Evolutionary conservation across 2,797 vertebrate species (phyloP).

Genomic region (Coranthus polyacanthus): DNA sequence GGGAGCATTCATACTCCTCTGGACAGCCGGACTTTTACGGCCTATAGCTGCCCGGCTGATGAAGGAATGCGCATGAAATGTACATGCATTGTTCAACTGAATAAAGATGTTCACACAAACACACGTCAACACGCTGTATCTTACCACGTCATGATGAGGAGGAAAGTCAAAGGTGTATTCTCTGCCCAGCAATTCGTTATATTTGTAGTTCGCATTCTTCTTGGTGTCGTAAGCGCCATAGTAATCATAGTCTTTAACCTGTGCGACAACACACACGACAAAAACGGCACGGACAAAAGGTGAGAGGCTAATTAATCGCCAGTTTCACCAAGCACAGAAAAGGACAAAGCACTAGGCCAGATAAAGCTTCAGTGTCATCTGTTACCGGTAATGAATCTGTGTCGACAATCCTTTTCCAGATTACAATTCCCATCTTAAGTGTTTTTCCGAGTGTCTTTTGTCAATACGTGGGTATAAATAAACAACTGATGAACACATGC

Average conservation of each 20-base stretch:
- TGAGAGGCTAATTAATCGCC: conserved; percentile 19
- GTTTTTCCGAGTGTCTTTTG: conserved; percentile 10
- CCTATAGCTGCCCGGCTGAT: not conserved
- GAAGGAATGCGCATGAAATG: not conserved
- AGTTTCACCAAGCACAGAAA: not conserved
- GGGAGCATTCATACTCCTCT: too few species aligned
- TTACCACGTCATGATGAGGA: conserved; percentile 90
- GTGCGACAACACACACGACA: conserved; percentile 31
- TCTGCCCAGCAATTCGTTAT: conserved; percentile 84
- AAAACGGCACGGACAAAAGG: conserved; percentile 13
- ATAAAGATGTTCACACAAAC: conserved; percentile 5
- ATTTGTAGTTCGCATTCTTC: conserved; percentile 84
- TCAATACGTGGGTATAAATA: conserved; percentile 18
- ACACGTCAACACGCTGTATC: conserved; percentile 37
- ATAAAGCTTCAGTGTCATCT: not conserved
- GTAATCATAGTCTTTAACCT: conserved; percentile 93
- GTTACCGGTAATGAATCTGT: conserved; percentile 7
- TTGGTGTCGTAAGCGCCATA: conserved; percentile 88
- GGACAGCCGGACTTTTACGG: not conserved
- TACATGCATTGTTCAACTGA: not conserved
- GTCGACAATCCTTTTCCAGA: not conserved
- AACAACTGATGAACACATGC: not conserved
- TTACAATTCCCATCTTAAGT: conserved; percentile 2
- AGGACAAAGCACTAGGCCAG: not conserved
- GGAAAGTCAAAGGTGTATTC: conserved; percentile 97